These are phyloP conservation scores for Watsonalla cultraria DNA, from an alignment of 2,888 invertebrate species.

Conservation along the genomic window DNA sequence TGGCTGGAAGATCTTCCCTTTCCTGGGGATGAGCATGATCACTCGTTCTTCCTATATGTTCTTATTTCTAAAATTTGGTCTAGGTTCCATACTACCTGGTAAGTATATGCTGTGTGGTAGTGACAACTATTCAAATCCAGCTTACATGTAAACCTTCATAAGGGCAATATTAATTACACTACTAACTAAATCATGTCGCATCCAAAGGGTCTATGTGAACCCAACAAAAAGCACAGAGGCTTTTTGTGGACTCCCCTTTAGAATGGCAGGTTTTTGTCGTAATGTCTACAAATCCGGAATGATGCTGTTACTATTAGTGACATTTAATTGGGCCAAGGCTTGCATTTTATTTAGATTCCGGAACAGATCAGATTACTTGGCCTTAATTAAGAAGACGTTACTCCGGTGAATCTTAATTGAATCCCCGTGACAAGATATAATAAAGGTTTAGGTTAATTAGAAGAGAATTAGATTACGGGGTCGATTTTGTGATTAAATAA, in stretches of 20 bases:
- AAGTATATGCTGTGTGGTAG: too few species aligned
- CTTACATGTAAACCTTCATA: background rate
- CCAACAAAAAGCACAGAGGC: background rate
- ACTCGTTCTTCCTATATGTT: too few species aligned
- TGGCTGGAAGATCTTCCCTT: too few species aligned
- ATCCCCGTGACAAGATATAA: constrained; percentile 1
- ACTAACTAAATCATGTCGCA: background rate
- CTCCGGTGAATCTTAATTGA: background rate
- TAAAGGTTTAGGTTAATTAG: background rate
- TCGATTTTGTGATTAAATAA: too few species aligned
- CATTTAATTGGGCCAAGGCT: constrained; percentile 11
- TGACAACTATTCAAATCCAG: too few species aligned
- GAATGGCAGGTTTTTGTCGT: constrained; percentile 6
- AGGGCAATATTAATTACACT: background rate
- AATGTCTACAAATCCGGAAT: constrained; percentile 2
- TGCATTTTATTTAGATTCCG: constrained; percentile 9
- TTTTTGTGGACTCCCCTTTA: background rate
- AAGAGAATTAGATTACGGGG: background rate
- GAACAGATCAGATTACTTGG: constrained; percentile 6
- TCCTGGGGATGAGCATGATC: too few species aligned
- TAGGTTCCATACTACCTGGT: too few species aligned
- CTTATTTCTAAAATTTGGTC: too few species aligned
- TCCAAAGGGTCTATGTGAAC: background rate
- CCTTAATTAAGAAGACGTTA: constrained; percentile 3
- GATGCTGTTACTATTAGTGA: constrained; percentile 6